A percentile compares a stretch with the other conserved stretches of the same genome.
Conservation (phyloP, 2,888 invertebrate species). For the Cataglyphis rosenhaueri region DNA sequence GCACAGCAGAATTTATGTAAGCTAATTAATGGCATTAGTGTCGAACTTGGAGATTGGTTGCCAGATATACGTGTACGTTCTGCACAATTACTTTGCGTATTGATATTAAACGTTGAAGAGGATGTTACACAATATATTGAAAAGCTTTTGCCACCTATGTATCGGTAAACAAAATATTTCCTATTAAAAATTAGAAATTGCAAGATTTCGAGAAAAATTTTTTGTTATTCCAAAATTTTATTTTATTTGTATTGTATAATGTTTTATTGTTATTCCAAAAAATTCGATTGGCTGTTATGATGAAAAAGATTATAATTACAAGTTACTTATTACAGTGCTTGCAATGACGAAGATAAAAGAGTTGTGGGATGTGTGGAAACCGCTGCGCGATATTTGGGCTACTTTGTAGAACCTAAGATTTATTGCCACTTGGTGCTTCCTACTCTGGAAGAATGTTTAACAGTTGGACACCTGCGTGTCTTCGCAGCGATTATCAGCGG, state of each 20-base stretch:
- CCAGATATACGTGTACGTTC: constrained; percentile 89
- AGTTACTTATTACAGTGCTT: constrained; percentile 85
- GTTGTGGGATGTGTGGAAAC: constrained; percentile 88
- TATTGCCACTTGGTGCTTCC: constrained; percentile 90
- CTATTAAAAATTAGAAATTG: neutral
- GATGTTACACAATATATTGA: constrained; percentile 90
- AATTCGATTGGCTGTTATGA: neutral
- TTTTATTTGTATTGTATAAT: neutral
- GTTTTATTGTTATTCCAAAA: neutral
- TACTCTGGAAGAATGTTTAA: constrained; percentile 87
- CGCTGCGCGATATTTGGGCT: constrained; percentile 91
- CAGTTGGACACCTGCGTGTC: constrained; percentile 87
- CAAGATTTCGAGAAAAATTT: neutral
- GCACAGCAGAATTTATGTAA: constrained; percentile 92
- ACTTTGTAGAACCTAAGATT: constrained; percentile 90
- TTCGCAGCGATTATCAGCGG: constrained; percentile 89
- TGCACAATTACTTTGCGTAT: constrained; percentile 90
- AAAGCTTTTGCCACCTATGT: constrained; percentile 88
- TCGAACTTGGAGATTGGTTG: constrained; percentile 93
- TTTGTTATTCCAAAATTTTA: neutral
- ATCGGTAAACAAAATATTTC: constrained; percentile 80
- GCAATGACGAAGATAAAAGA: constrained; percentile 89
- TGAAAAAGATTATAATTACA: neutral
- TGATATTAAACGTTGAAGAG: constrained; percentile 91
- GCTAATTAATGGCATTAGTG: constrained; percentile 90